Percentiles rank a stretch among this genome's conserved stretches.
Conservation (phyloP, 2,113 vertebrate species). For the Entomyzon cyanotis region DNA sequence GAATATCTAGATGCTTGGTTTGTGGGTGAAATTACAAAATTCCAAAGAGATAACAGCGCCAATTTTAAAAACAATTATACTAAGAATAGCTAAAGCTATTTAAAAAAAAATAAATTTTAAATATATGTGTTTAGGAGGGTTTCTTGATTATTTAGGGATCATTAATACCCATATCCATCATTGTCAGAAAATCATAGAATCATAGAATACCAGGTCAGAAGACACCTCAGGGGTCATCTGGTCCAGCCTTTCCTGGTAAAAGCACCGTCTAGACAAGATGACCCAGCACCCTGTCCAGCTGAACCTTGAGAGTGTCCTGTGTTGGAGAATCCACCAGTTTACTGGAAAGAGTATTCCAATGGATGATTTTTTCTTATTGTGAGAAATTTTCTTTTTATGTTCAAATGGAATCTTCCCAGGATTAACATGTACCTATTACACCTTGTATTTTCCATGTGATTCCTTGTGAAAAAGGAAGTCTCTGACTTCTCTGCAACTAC, state of each 20-base stretch:
- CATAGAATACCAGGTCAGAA: background rate
- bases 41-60: background rate
- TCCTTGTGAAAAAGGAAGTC: background rate
- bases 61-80: slow-evolving; percentile 23
- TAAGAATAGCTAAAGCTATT: background rate
- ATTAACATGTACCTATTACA: background rate
- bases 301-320: background rate
- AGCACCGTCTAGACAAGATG: background rate
- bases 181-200: background rate
- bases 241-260: background rate
- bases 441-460: background rate
- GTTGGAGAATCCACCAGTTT: background rate
- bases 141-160: slow-evolving; percentile 20
- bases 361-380: background rate
- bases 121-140: background rate
- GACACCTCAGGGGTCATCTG: background rate
- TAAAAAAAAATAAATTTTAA: background rate
- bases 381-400: background rate
- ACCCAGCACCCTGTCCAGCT: background rate
- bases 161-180: background rate
- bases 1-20: background rate
- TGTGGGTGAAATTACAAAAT: background rate
- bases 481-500: background rate
- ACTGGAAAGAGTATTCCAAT: background rate
- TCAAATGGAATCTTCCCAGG: background rate